These are phyloP conservation scores for Trachymyrmex cornetzi DNA, from an alignment of 1,140 invertebrate genomes.

Conservation along the genomic window DNA sequence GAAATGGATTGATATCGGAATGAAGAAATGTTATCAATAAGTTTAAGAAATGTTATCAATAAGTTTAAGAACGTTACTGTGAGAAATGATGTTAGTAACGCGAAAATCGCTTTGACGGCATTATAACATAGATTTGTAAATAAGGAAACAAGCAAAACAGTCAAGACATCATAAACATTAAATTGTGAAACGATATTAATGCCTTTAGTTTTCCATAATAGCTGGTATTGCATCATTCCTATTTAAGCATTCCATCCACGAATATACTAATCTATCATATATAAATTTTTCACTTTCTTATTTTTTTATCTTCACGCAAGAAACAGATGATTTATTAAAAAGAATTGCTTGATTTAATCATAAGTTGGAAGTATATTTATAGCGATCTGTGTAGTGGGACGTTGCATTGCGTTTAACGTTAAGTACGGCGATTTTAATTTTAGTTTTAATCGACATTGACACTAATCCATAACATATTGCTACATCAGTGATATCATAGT, in stretches of 20 bases:
- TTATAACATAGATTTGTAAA: slow-evolving; percentile 22
- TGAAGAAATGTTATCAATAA: slow-evolving; percentile 21
- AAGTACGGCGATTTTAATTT: not conserved
- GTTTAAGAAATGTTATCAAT: slow-evolving; percentile 4
- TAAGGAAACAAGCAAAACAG: slow-evolving; percentile 9
- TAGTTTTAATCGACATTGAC: slow-evolving; percentile 17
- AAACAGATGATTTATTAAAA: slow-evolving; percentile 33
- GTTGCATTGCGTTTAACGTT: not conserved
- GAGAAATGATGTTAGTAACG: slow-evolving; percentile 21
- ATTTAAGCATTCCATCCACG: not conserved
- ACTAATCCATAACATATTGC: not conserved
- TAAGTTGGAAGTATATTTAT: slow-evolving; percentile 15
- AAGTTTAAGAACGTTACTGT: slow-evolving; percentile 4
- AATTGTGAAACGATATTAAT: slow-evolving; percentile 29
- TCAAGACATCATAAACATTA: slow-evolving; percentile 26
- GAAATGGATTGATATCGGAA: not conserved
- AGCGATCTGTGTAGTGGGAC: not conserved
- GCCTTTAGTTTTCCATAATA: slow-evolving; percentile 13
- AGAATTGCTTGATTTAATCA: slow-evolving; percentile 1
- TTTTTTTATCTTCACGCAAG: not conserved
- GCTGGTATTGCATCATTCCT: slow-evolving; percentile 37
- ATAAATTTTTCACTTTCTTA: not conserved
- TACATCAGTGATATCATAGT: not conserved
- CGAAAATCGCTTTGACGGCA: not conserved
- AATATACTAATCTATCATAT: slow-evolving; percentile 7